Evolutionary conservation across 1,140 invertebrate species (phyloP), one percentile per base, ranked within the genome.

Genomic region (Asbolus verrucosus): DNA sequence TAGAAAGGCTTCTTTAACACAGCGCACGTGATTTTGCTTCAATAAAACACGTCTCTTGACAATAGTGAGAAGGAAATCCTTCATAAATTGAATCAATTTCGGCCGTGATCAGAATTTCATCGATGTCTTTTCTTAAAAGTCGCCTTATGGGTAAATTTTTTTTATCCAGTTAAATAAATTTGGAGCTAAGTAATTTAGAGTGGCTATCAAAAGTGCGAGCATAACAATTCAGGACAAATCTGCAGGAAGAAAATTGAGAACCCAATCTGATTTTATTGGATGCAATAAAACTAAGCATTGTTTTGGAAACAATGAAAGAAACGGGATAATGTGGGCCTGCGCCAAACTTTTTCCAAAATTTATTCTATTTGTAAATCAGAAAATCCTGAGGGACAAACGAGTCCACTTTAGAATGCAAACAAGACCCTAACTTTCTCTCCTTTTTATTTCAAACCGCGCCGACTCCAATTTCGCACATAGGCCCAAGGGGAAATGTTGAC

Each of bases 291-390:
- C 61, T 54, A 54, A 54, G 46, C 46, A 54, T 24, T 54, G 46
- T 54, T 54, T 54, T 24, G 14, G 46, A 54, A 54, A 54, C 46
- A 54, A 54, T 54, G 46, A 54, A 54, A 54, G 46, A 54, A 36
- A 54, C 9, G 19, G 46, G 46, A 54, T 54, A 54, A 54, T 54
- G 14, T 54, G 46, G 21, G 21, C 21, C 46, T 54, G 46, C 46
- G 50, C 31, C 24, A 61, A 69, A 60, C 24, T 70, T 70, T 70
- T 60, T 46, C 15, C 27, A 65, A 70, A 70, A 70, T 70, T 70
- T 65, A 70, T 70, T 70, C 62, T 70, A 70, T 70, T 70, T 65
- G 61, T 60, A 63, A 70, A 70, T 70, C 69, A 70, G 46, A 65
- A 46, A 50, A 59, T 43, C 69, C 43, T 41, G n/a, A 65, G 62